phyloP scores from a whole-genome alignment of 1,140 invertebrate species.

The Mycetomoellerius zeteki region DNA sequence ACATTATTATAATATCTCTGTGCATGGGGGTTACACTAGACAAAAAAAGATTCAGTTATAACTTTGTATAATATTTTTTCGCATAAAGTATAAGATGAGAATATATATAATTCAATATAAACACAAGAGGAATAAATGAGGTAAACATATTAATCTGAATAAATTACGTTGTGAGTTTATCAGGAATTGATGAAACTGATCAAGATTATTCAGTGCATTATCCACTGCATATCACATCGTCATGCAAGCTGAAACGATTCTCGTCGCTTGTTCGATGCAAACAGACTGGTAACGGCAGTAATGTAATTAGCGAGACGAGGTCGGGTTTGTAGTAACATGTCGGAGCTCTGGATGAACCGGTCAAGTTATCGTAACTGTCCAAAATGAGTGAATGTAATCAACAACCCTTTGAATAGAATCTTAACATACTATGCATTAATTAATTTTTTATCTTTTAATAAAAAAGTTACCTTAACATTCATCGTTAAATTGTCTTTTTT shows the following conservation, averaged over 20 bases:
- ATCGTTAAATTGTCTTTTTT: neutral
- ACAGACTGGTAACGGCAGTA: constrained; percentile 56
- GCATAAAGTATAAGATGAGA: neutral
- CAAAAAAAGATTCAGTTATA: neutral
- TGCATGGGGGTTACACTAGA: neutral
- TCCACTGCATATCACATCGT: constrained; percentile 28
- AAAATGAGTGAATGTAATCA: constrained; percentile 78
- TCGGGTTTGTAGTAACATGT: constrained; percentile 74
- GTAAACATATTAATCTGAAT: neutral
- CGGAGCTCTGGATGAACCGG: constrained; percentile 64
- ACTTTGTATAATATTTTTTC: neutral
- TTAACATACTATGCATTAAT: constrained; percentile 36
- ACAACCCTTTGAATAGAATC: constrained; percentile 70
- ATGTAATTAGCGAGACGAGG: constrained; percentile 73
- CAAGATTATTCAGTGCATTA: constrained; percentile 45
- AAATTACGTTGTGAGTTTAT: constrained; percentile 26
- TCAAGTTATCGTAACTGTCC: constrained; percentile 74
- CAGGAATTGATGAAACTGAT: constrained; percentile 45
- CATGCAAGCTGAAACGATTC: constrained; percentile 43
- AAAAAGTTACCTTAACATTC: neutral
- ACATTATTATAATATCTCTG: neutral
- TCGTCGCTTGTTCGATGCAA: constrained; percentile 53
- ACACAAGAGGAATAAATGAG: neutral
- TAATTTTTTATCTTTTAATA: neutral
- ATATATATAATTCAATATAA: neutral